Evolutionary conservation across 2,113 vertebrate species (phyloP), one percentile per base, ranked within the genome.

Genomic region (Rhinolophus ferrumequinum): DNA sequence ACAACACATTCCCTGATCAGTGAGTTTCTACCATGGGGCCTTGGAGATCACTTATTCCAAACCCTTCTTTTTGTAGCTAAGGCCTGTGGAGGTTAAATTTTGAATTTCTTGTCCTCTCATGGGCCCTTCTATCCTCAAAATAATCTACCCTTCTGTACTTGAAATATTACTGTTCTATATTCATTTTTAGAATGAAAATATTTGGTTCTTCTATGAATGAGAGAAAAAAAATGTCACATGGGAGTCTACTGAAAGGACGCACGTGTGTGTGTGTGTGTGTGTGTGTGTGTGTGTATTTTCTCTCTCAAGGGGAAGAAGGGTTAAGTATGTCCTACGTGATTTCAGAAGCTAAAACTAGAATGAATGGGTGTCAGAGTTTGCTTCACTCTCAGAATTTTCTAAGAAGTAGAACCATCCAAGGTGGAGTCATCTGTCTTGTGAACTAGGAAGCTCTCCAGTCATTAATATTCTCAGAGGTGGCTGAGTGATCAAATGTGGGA

Each of bases 301-400:
- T 44, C 41, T 41, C 38, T 64, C 66, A 75, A 90, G 35, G 24
- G 5, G 19, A 93, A 44, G 35, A 70, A 11, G 14, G 30, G 21
- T 13, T 93, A 62, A 30, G 21, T 86, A 67, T 79, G 30, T 52
- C 82, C 77, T 82, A 33, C 13, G 52, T 84, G 22, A 69, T 84
- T 95, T 92, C 86, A 91, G 60, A 91, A 90, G 85, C 62, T 84
- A 90, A 90, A 97, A 95, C 28, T 41, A 77, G 44, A 79, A 83
- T 84, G 86, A 87, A 88, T 66, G 54, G n/a, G 9, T 86, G 44
- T 76, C 35, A 83, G 50, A 88, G 41, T 79, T 56, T 69, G 81
- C 14, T 77, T 77, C 82, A 64, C 4, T 64, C 85, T 28, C 58
- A 91, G 73, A 84, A 66, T 96, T 88, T 93, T 70, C 81, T 80